Evolutionary conservation across 1,140 invertebrate species (phyloP), one percentile per base, ranked within the genome.

Genomic region (Teleopsis dalmanni): DNA sequence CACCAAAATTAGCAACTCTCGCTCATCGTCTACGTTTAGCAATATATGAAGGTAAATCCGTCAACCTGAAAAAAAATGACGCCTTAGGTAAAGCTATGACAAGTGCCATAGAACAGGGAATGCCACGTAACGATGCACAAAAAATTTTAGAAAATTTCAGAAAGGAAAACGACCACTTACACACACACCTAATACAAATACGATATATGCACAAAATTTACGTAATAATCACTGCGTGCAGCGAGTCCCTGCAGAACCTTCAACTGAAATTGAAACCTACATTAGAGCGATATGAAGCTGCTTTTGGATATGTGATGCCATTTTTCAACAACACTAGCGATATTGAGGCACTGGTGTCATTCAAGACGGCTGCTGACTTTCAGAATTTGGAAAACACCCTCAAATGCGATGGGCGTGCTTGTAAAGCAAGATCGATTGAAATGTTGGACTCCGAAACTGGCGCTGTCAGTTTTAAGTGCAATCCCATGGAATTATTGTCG

Each of bases 381-480:
- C 14, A 33, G 1, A 47, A 60, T 29, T 47, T 59, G 1, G 33
- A 38, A 2, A 29, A 56, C 25, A 38, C 41, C 1, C 16, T 65
- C 3, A 18, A 48, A 9, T 31, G 36, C 5, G 62, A 62, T 42
- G 60, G 53, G 0, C 9, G 31, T 2, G 49, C 47, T 19, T 65
- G 60, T 47, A 53, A 55, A n/a, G 62, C 60, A 1, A 46, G 49
- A 1, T 19, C 22, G 18, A 46, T 46, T 8, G 19, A 19, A 3
- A 50, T 62, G 10, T 19, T 40, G 1, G 47, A 53, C 46, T 36
- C 45, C 1, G 38, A 43, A 6, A 51, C 27, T 11, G 51, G 57
- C 7, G 11, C 37, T 0, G 40, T 66, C 4, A 48, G 51, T 18
- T 61, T 63, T n/a, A 50, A 56, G 11, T 63, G 63, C 22, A 33